Conservation (phyloP, 2,888 invertebrate species). For the Glaucopsyche alexis region DNA sequence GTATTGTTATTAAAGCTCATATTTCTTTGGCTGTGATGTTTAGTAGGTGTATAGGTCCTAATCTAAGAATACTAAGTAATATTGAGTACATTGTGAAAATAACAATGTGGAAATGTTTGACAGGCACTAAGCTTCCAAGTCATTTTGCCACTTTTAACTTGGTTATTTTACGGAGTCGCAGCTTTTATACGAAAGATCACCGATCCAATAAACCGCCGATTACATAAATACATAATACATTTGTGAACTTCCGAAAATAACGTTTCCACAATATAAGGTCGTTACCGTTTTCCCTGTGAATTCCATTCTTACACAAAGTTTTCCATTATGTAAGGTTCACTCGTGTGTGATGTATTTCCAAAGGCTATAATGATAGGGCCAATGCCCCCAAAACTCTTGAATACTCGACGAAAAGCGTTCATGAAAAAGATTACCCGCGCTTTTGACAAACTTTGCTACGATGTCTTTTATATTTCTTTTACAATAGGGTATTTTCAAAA, state of each 20-base stretch:
- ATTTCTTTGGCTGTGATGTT: neutral
- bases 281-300: neutral
- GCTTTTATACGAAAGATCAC: no score
- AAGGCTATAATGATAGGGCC: neutral
- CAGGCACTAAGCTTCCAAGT: no score
- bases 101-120: no score
- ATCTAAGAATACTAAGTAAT: no score
- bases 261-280: neutral
- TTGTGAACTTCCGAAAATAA: neutral
- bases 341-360: neutral
- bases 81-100: no score
- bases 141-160: no score
- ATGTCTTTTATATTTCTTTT: neutral
- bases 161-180: no score
- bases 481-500: neutral
- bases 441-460: neutral
- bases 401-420: neutral
- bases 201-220: no score
- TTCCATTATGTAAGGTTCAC: neutral
- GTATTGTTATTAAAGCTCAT: neutral
- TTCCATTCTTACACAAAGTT: neutral
- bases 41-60: no score
- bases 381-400: neutral
- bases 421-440: neutral
- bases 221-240: neutral